Evolutionary conservation across 2,797 vertebrate species (phyloP).

Genomic region (Alectoris magna): DNA sequence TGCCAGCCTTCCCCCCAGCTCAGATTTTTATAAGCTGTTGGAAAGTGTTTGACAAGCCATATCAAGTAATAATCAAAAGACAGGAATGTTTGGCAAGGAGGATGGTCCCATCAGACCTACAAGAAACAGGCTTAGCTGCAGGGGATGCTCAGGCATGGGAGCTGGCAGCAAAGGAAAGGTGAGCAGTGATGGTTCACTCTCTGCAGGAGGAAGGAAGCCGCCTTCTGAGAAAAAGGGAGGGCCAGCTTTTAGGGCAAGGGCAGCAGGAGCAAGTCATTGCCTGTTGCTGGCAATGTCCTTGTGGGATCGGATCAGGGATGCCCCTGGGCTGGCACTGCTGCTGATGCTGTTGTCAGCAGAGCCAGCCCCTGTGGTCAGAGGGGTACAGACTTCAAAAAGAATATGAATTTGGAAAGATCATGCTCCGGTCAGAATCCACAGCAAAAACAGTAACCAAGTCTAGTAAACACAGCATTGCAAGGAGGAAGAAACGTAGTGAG

Average conservation of each 20-base stretch:
- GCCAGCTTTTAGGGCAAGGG: not conserved
- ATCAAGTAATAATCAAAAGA: slow-evolving; percentile 26
- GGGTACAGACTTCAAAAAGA: not conserved
- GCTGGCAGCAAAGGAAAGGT: not conserved
- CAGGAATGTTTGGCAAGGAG: not conserved
- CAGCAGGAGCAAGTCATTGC: not conserved
- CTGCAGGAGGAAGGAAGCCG: not conserved
- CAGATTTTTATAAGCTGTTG: not conserved
- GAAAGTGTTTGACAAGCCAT: slow-evolving; percentile 6
- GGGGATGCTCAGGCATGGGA: not conserved
- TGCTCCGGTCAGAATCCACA: not conserved
- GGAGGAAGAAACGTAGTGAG: not conserved
- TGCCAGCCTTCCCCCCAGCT: slow-evolving; percentile 4
- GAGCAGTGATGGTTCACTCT: not conserved
- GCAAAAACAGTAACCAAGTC: not conserved
- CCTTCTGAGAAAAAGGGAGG: not conserved
- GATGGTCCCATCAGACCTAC: not conserved
- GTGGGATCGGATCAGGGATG: not conserved
- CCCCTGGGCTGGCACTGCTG: not conserved
- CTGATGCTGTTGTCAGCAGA: not conserved
- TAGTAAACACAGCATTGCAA: not conserved
- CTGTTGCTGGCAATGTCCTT: not conserved
- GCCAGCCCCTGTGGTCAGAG: not conserved
- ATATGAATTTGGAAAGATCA: not conserved
- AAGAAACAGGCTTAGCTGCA: not conserved